phyloP scores from a whole-genome alignment of 2,113 vertebrate species.

The Dromas ardeola region DNA sequence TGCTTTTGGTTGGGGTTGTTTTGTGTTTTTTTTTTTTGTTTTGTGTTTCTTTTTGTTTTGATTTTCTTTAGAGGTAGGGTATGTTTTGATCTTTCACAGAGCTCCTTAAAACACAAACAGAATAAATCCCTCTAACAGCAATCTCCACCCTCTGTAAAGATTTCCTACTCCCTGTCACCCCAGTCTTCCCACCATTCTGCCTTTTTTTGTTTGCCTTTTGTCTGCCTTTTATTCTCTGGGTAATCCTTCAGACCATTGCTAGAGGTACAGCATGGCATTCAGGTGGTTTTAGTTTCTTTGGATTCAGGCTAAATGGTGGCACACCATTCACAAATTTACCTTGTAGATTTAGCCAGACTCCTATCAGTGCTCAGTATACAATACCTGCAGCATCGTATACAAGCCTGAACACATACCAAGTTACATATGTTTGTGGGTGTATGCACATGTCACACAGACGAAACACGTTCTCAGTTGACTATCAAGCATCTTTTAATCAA shows the following conservation, averaged over 20 bases:
- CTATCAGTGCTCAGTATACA: background rate
- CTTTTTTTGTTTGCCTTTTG: too few species aligned
- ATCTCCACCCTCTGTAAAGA: background rate
- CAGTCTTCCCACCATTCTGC: background rate
- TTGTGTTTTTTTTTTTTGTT: background rate
- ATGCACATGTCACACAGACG: accelerated
- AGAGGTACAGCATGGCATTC: background rate
- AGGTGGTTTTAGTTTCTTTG: background rate
- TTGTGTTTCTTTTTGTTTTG: background rate
- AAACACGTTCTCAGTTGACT: background rate
- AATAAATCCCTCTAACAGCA: background rate
- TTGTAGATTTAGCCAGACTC: background rate
- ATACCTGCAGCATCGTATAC: accelerated
- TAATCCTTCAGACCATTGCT: background rate
- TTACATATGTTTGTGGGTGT: background rate
- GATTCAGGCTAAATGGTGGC: background rate
- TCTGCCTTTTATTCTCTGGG: too few species aligned
- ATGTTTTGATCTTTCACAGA: background rate
- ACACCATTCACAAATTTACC: background rate
- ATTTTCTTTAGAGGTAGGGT: background rate
- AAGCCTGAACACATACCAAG: background rate
- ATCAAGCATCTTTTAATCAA: background rate
- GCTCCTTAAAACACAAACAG: background rate
- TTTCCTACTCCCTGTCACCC: background rate
- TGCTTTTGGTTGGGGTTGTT: background rate